Evolutionary conservation across 2,113 vertebrate genomes (phyloP), one percentile per base, ranked within the genome.

Genomic region (Coturnix japonica): DNA sequence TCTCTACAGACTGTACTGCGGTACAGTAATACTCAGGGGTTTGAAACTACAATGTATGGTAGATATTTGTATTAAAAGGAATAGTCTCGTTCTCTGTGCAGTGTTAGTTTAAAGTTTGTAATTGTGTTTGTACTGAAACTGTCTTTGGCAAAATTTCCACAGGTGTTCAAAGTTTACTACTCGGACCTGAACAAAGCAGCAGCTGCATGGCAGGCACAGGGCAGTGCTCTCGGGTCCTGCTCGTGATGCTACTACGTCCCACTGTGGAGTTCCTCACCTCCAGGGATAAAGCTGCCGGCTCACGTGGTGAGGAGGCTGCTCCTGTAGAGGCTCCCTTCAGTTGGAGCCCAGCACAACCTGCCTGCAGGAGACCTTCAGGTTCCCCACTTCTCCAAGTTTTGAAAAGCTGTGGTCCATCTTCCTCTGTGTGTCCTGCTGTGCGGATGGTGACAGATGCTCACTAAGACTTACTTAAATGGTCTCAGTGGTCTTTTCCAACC

Each of bases 21-120:
- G 97, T 97, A 98, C 97, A 97, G 97, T 84, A 96, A 94, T 97
- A 97, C 98, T 98, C 98, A 98, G 98, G 98, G 98, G 96, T 98
- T 97, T 97, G 96, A 96, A 97, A 97, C 90, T 93, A 96, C 95
- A 96, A 81, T 96, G 74, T 96, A 95, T 96, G 95, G 75, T 98
- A 97, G 95, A 46, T 97, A 89, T 85, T 96, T 97, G 97, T 98
- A 96, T 96, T 95, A 93, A 94, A 93, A 97, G 93, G 91, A 96
- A 94, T 97, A 96, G 88, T 82, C 93, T 96, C 80, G 88, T 97
- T 97, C 94, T 97, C 96, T 96, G 97, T 98, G 97, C 96, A 97
- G 97, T 97, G 97, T 97, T 98, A 98, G 97, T 89, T 96, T 95
- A 94, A 96, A 73, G 87, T 91, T 90, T 96, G 96, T 98, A 94